These are phyloP conservation scores for Cyclophora albipunctata DNA, from an alignment of 2,888 invertebrate species.

Conservation along the genomic window DNA sequence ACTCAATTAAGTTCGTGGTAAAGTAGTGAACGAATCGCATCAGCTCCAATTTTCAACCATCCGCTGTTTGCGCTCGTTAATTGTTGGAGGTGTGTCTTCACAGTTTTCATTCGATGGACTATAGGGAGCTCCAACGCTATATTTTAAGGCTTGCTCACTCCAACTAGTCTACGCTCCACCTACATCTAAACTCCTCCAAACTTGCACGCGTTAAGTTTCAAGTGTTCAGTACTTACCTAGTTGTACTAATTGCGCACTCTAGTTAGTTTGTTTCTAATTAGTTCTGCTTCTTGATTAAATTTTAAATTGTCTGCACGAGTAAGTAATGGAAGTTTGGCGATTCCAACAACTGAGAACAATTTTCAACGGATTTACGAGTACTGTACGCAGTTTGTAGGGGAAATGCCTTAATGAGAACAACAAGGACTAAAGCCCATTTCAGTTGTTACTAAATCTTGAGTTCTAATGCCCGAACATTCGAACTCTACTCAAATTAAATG, in stretches of 20 bases:
- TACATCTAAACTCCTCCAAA: neutral
- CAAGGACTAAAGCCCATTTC: too few relatives aligned
- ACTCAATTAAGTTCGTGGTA: too few relatives aligned
- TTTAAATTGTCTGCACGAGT: neutral
- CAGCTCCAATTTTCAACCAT: conserved; percentile 33
- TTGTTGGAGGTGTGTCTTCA: conserved; percentile 31
- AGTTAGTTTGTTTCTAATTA: neutral
- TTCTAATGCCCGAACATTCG: too few relatives aligned
- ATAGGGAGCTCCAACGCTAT: neutral
- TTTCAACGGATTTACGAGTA: neutral
- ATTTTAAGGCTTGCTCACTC: neutral
- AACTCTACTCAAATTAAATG: too few relatives aligned
- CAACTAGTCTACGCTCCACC: neutral
- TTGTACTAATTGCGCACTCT: neutral
- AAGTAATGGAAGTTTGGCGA: too few relatives aligned
- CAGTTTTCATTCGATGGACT: conserved; percentile 15
- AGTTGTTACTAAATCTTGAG: too few relatives aligned
- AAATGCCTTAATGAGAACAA: too few relatives aligned
- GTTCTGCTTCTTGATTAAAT: neutral
- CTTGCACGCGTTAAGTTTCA: conserved; percentile 2
- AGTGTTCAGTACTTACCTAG: conserved; percentile 4
- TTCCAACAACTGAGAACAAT: neutral
- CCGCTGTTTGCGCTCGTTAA: conserved; percentile 49
- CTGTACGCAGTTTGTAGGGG: too few relatives aligned
- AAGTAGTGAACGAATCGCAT: neutral